Conservation (phyloP, 2,888 invertebrate genomes). For the Lasius platythorax region DNA sequence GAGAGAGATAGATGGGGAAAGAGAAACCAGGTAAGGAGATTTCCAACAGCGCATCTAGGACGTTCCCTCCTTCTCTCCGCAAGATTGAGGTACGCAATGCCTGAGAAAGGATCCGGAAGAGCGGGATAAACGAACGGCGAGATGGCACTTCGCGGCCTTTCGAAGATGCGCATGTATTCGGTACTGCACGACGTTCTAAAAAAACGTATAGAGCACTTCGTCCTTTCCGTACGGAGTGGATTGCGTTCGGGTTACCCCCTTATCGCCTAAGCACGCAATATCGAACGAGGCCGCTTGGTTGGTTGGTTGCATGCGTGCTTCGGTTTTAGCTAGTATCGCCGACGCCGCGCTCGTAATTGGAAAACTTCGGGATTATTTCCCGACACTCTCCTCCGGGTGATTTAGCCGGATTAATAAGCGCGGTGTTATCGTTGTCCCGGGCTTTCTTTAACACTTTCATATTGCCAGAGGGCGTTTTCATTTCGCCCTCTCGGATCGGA, state of each 20-base stretch:
- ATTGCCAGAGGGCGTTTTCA: conserved; percentile 13
- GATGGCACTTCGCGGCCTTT: conserved; percentile 59
- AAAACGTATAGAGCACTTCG: conserved; percentile 53
- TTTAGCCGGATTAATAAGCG: conserved; percentile 55
- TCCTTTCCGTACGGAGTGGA: conserved; percentile 38
- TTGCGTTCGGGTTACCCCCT: conserved; percentile 26
- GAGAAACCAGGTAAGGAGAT: neutral
- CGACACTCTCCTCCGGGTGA: conserved; percentile 25
- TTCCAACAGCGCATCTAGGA: neutral
- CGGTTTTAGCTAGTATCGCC: conserved; percentile 33
- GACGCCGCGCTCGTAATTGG: conserved; percentile 42
- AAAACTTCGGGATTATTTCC: conserved; percentile 54
- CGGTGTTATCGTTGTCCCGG: conserved; percentile 50
- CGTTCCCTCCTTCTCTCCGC: neutral
- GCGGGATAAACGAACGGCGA: neutral
- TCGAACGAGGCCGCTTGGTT: conserved; percentile 51
- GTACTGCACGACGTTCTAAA: conserved; percentile 59
- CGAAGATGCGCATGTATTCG: conserved; percentile 54
- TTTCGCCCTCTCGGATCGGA: conserved; percentile 30
- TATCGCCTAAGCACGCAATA: conserved; percentile 52
- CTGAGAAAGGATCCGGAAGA: neutral
- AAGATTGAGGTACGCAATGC: conserved; percentile 16
- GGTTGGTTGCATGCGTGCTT: conserved; percentile 45
- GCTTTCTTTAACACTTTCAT: conserved; percentile 48
- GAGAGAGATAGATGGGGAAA: neutral